A percentile compares a stretch with the other conserved stretches of the same genome.
phyloP scores from a whole-genome alignment of 2,113 vertebrate genomes.

The Atrichornis clamosus region DNA sequence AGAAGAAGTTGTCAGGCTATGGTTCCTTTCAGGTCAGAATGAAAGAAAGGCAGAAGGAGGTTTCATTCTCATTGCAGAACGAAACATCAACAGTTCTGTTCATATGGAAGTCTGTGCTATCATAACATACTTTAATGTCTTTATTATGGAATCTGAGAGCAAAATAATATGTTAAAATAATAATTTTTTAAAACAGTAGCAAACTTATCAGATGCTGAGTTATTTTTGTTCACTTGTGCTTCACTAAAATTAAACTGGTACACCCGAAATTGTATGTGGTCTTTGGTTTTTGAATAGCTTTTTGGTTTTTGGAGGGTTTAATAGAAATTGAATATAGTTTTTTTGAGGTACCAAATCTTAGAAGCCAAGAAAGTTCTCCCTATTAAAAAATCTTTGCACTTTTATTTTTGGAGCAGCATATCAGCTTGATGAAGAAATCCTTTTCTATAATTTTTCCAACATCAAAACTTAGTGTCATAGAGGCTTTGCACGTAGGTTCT shows the following conservation, averaged over 20 bases:
- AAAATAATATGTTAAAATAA: not conserved
- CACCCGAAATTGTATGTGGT: not conserved
- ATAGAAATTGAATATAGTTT: not conserved
- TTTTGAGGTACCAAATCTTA: not conserved
- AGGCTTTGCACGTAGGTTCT: not conserved
- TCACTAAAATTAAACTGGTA: not conserved
- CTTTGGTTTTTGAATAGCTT: not conserved
- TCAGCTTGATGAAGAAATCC: not conserved
- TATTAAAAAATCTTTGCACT: not conserved
- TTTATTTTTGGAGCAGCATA: not conserved
- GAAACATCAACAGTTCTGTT: not conserved
- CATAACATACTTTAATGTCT: not conserved
- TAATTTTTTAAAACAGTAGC: not conserved
- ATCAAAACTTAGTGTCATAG: not conserved
- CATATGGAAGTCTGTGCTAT: not conserved
- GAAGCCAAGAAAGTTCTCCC: not conserved
- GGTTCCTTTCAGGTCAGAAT: not conserved
- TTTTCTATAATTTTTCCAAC: not conserved
- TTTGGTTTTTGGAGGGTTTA: not conserved
- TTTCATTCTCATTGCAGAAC: not conserved
- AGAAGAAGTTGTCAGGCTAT: not conserved
- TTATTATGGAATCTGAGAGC: not conserved
- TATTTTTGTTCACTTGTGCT: not conserved
- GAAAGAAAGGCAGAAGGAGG: not conserved
- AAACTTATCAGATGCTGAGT: not conserved